phyloP scores from a whole-genome alignment of 2,113 vertebrate genomes.

The Coregonus clupeaformis region DNA sequence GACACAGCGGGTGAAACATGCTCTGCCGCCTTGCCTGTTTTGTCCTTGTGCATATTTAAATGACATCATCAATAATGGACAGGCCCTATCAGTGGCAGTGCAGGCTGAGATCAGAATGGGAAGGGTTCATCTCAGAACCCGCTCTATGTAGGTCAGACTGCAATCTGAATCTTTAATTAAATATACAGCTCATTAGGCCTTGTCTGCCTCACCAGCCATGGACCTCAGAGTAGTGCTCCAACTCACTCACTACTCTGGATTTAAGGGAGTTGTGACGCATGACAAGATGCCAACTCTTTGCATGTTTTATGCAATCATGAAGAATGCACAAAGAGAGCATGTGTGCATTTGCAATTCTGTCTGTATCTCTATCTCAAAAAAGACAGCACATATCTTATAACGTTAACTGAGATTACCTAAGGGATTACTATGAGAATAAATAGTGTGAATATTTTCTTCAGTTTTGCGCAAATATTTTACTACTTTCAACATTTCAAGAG shows the following conservation, averaged over 20 bases:
- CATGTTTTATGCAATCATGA: constrained; percentile 11
- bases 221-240: background rate
- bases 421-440: background rate
- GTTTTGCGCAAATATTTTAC: too few species aligned
- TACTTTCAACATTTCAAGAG: too few species aligned
- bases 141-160: constrained; percentile 33
- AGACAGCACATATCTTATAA: background rate
- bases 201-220: constrained; percentile 25
- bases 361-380: background rate
- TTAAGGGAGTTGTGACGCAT: background rate
- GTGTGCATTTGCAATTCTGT: background rate
- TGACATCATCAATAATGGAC: constrained; percentile 69
- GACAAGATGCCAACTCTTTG: background rate
- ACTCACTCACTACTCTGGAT: background rate
- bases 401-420: too few species aligned
- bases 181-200: constrained; percentile 24
- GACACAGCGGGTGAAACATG: background rate
- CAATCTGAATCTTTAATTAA: constrained; percentile 48
- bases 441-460: background rate
- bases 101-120: constrained; percentile 19
- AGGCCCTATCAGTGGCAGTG: constrained; percentile 42
- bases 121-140: background rate
- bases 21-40: constrained; percentile 44
- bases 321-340: background rate
- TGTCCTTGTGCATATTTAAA: constrained; percentile 73